phyloP scores from a whole-genome alignment of 2,888 invertebrate species.

The Plagiodera versicolora region DNA sequence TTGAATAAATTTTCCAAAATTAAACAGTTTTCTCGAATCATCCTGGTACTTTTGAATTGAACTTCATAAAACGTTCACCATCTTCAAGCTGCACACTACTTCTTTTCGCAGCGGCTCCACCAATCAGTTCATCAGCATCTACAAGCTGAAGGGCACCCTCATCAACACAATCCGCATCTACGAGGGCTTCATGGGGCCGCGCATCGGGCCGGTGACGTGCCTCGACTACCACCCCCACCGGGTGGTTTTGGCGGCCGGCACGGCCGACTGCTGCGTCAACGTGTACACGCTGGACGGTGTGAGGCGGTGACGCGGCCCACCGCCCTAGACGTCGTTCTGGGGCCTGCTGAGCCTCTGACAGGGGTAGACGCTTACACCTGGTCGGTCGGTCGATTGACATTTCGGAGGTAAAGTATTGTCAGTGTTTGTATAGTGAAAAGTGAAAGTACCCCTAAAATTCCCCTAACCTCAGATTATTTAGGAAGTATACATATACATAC shows the following conservation, averaged over 20 bases:
- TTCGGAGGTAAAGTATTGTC: too few relatives aligned
- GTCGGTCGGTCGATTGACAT: too few relatives aligned
- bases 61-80: too few relatives aligned
- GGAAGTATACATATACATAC: too few relatives aligned
- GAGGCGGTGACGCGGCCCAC: constrained; percentile 60
- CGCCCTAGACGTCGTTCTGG: constrained; percentile 54
- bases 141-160: constrained; percentile 70
- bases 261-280: constrained; percentile 81
- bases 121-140: constrained; percentile 78
- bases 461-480: too few relatives aligned
- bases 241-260: constrained; percentile 82
- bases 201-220: constrained; percentile 85
- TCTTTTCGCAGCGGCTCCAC: constrained; percentile 67
- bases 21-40: too few relatives aligned
- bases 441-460: too few relatives aligned
- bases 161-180: constrained; percentile 84
- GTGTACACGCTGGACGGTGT: constrained; percentile 76
- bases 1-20: too few relatives aligned
- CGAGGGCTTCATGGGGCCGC: constrained; percentile 88
- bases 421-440: too few relatives aligned
- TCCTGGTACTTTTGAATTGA: too few relatives aligned
- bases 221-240: constrained; percentile 89
- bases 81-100: neutral
- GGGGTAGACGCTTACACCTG: too few relatives aligned
- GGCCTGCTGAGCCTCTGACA: constrained; percentile 43